Conservation (phyloP, 2,797 vertebrate genomes). For the Mionectes olivaceus region DNA sequence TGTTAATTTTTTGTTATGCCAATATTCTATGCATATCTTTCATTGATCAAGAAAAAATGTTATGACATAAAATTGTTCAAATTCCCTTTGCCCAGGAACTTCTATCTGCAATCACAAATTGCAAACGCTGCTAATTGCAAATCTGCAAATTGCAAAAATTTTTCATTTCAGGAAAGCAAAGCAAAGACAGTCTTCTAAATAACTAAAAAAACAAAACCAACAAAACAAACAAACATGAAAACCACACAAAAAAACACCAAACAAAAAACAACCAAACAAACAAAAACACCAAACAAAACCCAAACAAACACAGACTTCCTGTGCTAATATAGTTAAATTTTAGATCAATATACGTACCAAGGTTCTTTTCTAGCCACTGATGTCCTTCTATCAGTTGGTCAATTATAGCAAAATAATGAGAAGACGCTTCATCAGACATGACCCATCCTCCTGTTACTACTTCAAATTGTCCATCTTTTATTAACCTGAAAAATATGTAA, state of each 20-base stretch:
- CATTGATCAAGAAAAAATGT: background rate
- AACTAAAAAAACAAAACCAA: background rate
- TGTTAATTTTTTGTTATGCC: background rate
- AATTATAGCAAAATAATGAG: conserved; percentile 91
- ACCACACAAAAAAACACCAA: background rate
- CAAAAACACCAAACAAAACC: background rate
- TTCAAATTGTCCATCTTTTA: conserved; percentile 88
- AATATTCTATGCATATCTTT: background rate
- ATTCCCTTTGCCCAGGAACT: background rate
- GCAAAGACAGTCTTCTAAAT: background rate
- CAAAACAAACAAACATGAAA: background rate
- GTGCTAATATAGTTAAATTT: background rate
- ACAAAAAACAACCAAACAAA: too few species aligned
- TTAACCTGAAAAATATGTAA: conserved; percentile 78
- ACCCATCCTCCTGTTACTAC: conserved; percentile 95
- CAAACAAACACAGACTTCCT: background rate
- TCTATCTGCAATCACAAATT: background rate
- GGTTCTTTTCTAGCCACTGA: conserved; percentile 90
- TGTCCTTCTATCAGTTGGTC: conserved; percentile 94
- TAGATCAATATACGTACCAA: conserved; percentile 76
- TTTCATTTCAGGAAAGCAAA: background rate
- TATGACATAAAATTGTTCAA: background rate
- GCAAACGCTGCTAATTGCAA: background rate
- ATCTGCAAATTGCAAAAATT: too few species aligned
- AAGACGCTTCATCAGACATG: conserved; percentile 91